Evolutionary conservation across 2,113 vertebrate species (phyloP).

Genomic region (Corythaixoides concolor): DNA sequence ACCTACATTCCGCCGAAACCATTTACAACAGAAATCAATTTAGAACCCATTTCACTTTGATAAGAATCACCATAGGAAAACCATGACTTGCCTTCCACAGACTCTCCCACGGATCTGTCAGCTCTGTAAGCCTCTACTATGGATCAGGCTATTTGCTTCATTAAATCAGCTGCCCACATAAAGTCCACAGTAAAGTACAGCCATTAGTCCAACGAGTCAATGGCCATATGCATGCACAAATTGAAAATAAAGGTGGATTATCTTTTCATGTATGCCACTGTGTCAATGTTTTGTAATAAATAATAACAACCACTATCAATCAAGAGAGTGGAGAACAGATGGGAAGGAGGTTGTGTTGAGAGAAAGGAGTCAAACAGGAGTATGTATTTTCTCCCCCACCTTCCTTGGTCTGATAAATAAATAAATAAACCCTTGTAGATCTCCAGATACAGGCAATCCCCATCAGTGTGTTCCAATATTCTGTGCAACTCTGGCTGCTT

Average conservation of each 20-base stretch:
- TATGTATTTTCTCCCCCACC: not conserved
- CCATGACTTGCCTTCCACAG: not conserved
- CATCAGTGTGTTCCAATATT: not conserved
- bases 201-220: not conserved
- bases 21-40: not conserved
- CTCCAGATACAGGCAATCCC: not conserved
- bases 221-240: not conserved
- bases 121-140: not conserved
- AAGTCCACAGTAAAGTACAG: not conserved
- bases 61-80: not conserved
- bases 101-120: not conserved
- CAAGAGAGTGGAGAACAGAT: constrained; percentile 11
- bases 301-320: not conserved
- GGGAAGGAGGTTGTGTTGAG: not conserved
- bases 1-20: not conserved
- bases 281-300: not conserved
- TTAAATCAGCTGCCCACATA: not conserved
- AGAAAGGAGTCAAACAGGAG: not conserved
- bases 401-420: not conserved
- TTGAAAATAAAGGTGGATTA: not conserved
- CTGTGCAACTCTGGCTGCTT: not conserved
- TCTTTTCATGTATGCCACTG: not conserved
- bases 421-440: not conserved
- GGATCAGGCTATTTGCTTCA: not conserved
- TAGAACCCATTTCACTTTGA: not conserved